Base-by-base conservation (phyloP, 2,888 invertebrate genomes). In the Graphium colonna region DNA sequence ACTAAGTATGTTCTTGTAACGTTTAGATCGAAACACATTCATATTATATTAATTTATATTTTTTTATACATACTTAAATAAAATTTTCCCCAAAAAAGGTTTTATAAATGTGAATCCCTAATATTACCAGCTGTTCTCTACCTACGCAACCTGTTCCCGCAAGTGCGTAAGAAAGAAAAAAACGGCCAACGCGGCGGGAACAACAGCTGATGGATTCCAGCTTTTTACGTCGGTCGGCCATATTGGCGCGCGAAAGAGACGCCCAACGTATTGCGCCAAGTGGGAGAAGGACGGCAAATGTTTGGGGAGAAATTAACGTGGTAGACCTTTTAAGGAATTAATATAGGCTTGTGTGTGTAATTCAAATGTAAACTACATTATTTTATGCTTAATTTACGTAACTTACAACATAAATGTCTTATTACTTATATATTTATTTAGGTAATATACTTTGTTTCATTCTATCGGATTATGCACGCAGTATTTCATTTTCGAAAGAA, bases 111-210 rank as follows among this genome's bases (percentile, higher is more conserved):
- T 0, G 5, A 38, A 51, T 36, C 45, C 38, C 42, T 21, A 43
- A 33, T 54, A 1, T 36, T 28, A 21, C 56, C 63, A 61, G 61
- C 58, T 54, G 52, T 50, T 52, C 52, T 43, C 64, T 62, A 60
- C 63, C 64, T 62, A 60, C 63, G 0, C 58, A 65, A 63, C 63
- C 63, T 61, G 57, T 56, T 49, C 51, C 53, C 44, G 47, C 33
- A 57, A 56, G 49, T 61, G 58, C 61, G 61, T 62, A 49, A 46
- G 46, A 56, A 57, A 51, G 52, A 41, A 58, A 58, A 52, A 54
- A 42, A 47, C 39, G 48, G 52, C 53, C 41, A 56, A 51, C 41
- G 52, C 31, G 44, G 36, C 36, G 36, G 36, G 36, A 36, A 36
- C 36, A 61, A 60, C 63, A 63, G 63, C 63, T 63, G 63, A 60